Base-by-base conservation (phyloP, 1,140 invertebrate genomes). In the Matsumurasca onukii region DNA sequence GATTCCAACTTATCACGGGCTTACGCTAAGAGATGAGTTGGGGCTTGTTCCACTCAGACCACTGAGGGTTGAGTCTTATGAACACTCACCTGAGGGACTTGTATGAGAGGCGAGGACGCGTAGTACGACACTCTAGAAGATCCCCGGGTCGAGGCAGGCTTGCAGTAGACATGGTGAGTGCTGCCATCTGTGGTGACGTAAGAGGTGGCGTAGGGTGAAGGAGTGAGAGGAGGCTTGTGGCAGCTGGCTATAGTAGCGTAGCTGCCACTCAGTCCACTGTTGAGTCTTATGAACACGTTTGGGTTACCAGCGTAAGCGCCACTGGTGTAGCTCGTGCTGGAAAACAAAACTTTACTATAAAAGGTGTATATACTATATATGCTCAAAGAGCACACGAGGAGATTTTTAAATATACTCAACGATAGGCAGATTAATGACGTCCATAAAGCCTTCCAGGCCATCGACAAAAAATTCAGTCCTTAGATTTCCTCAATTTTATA, bases 241-340 rank as follows among this genome's bases (percentile, higher is more conserved):
- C 91, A 83, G 79, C 90, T 90, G 49, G 89, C 89, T 69, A 91
- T 91, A 48, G 89, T 91, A 17, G 90, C 90, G 74, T 91, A 91
- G 73, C 89, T 91, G 69, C 89, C 90, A 63, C 88, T 90, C 88
- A 90, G 67, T 86, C 87, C 69, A 88, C 81, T 48, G 82, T 85
- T 69, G 86, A 79, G 1, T 0, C 74, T 55, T 13, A 74, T 70
- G 62, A 75, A 72, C 77, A 69, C 81, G 66, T 88, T 88, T 69
- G 87, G 86, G 76, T 88, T 86, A 73, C 86, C 87, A 64, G 86
- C 86, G 75, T 89, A 89, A 20, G 86, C 85, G 22, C 86, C 85
- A 51, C 85, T 87, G 15, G 86, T 89, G 76, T 88, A 89, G 70
- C 86, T 88, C 1, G 86, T 87, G 70, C 45, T 71, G 39, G 2